Conservation (phyloP, 2,113 vertebrate species). For the Passerina amoena region DNA sequence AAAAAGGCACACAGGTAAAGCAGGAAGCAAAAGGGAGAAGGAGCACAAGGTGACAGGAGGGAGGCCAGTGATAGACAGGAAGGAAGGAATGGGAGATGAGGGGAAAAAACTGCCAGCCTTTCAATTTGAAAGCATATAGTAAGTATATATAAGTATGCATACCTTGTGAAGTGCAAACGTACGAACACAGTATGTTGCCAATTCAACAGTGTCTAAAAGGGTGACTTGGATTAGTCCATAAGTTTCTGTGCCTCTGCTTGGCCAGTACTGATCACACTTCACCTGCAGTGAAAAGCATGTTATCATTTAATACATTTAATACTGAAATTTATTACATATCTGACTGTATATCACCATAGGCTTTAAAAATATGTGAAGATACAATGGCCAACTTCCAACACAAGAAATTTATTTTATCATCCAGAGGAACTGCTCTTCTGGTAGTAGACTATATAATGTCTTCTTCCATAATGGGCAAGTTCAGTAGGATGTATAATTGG, state of each 20-base stretch:
- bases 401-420: background rate
- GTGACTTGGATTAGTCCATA: conserved; percentile 96
- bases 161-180: conserved; percentile 99
- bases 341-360: background rate
- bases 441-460: background rate
- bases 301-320: background rate
- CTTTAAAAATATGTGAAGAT: background rate
- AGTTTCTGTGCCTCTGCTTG: conserved; percentile 93
- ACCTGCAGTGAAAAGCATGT: conserved; percentile 79
- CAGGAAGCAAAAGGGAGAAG: background rate
- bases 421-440: background rate
- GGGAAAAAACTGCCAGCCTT: background rate
- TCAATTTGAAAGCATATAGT: background rate
- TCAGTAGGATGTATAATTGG: background rate
- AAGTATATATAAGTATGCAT: background rate
- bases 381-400: background rate
- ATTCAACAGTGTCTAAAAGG: conserved; percentile 91
- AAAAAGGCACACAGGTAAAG: background rate
- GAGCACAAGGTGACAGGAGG: background rate
- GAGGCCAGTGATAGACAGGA: background rate
- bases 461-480: background rate
- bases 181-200: conserved; percentile 96
- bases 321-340: background rate
- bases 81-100: too few species aligned
- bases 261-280: conserved; percentile 99